Base-by-base conservation (phyloP, 2,113 vertebrate genomes). In the Glareola pratincola region DNA sequence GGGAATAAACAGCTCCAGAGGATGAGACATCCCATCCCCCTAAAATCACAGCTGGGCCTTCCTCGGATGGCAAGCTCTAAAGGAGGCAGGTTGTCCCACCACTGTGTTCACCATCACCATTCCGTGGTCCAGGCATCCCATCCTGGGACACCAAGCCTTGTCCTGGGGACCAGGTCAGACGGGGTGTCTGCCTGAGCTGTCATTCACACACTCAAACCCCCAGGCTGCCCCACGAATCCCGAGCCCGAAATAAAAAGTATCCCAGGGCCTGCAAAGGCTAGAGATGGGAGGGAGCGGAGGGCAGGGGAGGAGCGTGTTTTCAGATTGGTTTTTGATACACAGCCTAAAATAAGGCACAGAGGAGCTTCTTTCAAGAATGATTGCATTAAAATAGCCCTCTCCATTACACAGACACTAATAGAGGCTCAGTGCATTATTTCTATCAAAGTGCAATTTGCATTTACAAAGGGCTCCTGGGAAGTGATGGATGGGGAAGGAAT, bases 381-480 rank as follows among this genome's bases (percentile, higher is more conserved):
- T 97, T 84, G 96, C 87, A 54, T 91, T 93, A 94, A 95, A 97
- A 98, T 97, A 95, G 73, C 96, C 96, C 94, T 97, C 75, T 88
- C 95, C 95, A 94, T 93, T 80, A 48, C 94, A 64, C 84, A 69
- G 89, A n/a, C 94, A 56, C 93, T 96, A 92, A 98, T 90, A 96
- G 96, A 90, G 96, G 95, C 96, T 85, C 85, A 41, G 87, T 12
- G 86, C 96, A 81, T 96, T 85, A 90, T 96, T 97, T 68, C 95
- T 50, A 97, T 97, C 97, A 95, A 97, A 97, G 97, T 77, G 95
- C 96, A 93, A 98, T 98, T 98, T 98, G 96, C 98, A 98, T 98
- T 97, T 97, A 94, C 97, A 97, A 95, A 97, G 95, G 89, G 94
- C 83, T 89, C 96, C 95, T 14, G 96, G 92, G 92, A 86, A 16